phyloP scores from a whole-genome alignment of 35 echinoderm and acorn worm species.

The Lytechinus variegatus region DNA sequence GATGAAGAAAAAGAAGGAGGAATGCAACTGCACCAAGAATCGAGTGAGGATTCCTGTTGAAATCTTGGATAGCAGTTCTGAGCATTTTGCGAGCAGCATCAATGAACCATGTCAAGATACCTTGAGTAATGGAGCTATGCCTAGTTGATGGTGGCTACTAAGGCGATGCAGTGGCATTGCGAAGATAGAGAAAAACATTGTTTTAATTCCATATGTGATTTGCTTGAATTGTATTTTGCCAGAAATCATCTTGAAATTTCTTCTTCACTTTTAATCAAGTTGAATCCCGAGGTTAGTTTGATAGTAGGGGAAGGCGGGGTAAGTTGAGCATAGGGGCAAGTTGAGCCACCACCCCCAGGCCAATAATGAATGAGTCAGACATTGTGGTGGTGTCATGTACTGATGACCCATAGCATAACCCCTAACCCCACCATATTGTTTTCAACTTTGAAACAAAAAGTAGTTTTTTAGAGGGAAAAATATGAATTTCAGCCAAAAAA shows the following conservation, averaged over 20 bases:
- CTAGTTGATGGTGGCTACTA: neutral
- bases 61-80: conserved; percentile 6
- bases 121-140: neutral
- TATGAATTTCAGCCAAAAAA: no score
- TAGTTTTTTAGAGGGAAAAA: no score
- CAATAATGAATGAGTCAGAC: no score
- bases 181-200: neutral
- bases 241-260: neutral
- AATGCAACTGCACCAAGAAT: conserved; percentile 68
- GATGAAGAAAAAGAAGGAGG: conserved; percentile 49
- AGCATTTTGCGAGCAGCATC: neutral
- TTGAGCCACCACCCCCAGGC: no score
- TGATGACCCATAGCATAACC: no score
- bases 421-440: no score
- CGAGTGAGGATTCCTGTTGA: conserved; percentile 66
- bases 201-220: neutral
- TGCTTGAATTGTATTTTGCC: neutral
- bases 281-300: no score
- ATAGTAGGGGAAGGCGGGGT: no score
- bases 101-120: neutral
- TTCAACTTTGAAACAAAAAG: no score
- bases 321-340: no score
- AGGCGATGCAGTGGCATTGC: neutral
- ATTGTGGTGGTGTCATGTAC: no score
- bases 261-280: no score